Conservation (phyloP, 1,140 invertebrate genomes). For the Drosophila ohnishii region DNA sequence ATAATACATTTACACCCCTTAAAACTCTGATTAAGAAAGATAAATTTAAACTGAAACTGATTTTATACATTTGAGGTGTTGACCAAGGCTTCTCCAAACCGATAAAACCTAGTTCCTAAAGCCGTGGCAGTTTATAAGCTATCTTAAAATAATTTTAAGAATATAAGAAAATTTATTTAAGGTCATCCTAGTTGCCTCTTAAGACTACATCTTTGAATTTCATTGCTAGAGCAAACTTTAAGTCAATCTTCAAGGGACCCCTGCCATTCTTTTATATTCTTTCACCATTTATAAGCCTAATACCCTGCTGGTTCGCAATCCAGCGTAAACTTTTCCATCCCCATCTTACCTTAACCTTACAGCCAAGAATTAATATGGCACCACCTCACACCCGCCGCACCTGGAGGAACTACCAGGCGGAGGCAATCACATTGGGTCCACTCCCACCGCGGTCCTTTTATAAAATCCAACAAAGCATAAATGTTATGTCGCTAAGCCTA, state of each 20-base stretch:
- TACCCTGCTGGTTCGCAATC: slow-evolving; percentile 42
- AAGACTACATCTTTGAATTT: not conserved
- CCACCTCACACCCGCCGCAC: slow-evolving; percentile 9
- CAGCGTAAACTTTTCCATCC: slow-evolving; percentile 27
- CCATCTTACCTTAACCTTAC: slow-evolving; percentile 55
- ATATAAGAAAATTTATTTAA: too few relatives aligned
- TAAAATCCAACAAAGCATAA: slow-evolving; percentile 61
- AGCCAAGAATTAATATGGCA: slow-evolving; percentile 43
- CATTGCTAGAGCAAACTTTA: not conserved
- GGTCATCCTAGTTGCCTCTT: not conserved
- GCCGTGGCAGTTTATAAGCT: too few relatives aligned
- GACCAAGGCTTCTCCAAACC: not conserved
- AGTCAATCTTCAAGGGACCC: not conserved
- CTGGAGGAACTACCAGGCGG: slow-evolving; percentile 47
- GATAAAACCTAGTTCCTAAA: not conserved
- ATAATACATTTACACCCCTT: slow-evolving; percentile 8
- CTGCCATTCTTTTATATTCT: slow-evolving; percentile 3
- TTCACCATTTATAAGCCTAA: slow-evolving; percentile 32
- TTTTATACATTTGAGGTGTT: not conserved
- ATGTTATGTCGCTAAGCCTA: slow-evolving; percentile 60
- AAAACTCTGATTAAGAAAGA: not conserved
- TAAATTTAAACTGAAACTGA: not conserved
- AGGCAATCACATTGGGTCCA: slow-evolving; percentile 38
- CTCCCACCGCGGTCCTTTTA: slow-evolving; percentile 17
- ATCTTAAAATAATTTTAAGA: too few relatives aligned